Percentiles rank a stretch among this genome's conserved stretches.
phyloP scores from a whole-genome alignment of 2,888 invertebrate genomes.

The Leptopilina myrica region DNA sequence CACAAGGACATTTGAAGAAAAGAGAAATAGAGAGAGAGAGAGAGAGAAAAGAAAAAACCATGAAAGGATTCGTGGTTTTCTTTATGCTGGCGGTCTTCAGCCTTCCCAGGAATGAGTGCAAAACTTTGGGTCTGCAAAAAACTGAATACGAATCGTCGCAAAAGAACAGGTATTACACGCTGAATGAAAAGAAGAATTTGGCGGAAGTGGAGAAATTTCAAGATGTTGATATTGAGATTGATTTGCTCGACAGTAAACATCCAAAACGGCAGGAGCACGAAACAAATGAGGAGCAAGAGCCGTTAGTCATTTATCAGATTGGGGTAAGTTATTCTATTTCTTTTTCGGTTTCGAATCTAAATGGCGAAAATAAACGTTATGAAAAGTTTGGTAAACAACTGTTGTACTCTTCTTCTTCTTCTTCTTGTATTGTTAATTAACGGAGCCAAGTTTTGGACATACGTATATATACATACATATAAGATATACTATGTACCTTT shows the following conservation, averaged over 20 bases:
- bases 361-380: no score
- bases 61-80: conserved; percentile 52
- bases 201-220: conserved; percentile 65
- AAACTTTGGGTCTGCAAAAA: conserved; percentile 62
- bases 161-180: conserved; percentile 66
- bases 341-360: no score
- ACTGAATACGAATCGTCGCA: conserved; percentile 58
- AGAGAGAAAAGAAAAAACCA: background rate
- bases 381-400: no score
- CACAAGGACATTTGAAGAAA: conserved; percentile 37
- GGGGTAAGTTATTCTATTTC: conserved; percentile 80
- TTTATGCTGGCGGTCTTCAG: conserved; percentile 50
- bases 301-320: conserved; percentile 85
- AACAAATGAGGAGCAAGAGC: conserved; percentile 66
- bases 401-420: no score
- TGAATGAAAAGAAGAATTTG: conserved; percentile 68
- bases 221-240: conserved; percentile 72
- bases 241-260: conserved; percentile 65
- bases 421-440: no score
- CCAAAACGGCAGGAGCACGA: conserved; percentile 57
- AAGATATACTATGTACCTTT: background rate
- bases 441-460: no score
- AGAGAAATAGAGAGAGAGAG: no score
- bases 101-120: conserved; percentile 54
- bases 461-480: no score